Percentiles rank a stretch among this genome's conserved stretches.
phyloP scores from a whole-genome alignment of 1,140 invertebrate species.

The Zaprionus davidi region DNA sequence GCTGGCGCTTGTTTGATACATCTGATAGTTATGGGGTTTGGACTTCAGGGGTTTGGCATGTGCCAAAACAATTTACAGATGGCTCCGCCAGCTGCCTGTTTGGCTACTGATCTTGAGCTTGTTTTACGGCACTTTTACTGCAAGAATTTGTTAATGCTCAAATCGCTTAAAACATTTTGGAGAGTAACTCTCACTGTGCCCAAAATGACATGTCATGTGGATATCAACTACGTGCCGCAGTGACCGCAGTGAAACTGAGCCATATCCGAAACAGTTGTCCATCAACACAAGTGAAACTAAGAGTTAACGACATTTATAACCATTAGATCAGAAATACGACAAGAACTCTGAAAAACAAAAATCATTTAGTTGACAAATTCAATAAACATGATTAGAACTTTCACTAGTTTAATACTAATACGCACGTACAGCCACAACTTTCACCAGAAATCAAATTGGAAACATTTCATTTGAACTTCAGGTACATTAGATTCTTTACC shows the following conservation, averaged over 20 bases:
- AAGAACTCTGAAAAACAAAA: conserved; percentile 14
- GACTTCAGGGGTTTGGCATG: conserved; percentile 53
- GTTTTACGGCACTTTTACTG: conserved; percentile 68
- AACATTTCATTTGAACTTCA: background rate
- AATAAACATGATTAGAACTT: background rate
- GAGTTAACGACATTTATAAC: conserved; percentile 14
- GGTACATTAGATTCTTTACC: background rate
- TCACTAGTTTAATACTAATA: background rate
- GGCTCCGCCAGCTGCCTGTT: conserved; percentile 19
- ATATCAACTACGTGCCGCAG: conserved; percentile 25
- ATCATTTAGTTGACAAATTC: background rate
- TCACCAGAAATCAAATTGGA: background rate
- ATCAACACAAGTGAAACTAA: conserved; percentile 38
- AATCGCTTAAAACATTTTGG: conserved; percentile 21
- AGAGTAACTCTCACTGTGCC: conserved; percentile 49
- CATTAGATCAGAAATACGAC: background rate
- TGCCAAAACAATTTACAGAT: conserved; percentile 71
- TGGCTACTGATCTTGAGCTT: conserved; percentile 50
- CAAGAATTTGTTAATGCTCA: conserved; percentile 60
- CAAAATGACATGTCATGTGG: conserved; percentile 72
- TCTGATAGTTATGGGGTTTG: conserved; percentile 19
- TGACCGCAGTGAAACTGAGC: conserved; percentile 40
- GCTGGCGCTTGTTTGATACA: conserved; percentile 36
- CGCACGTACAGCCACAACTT: background rate
- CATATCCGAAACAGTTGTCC: conserved; percentile 30